Conservation (phyloP, 2,797 vertebrate genomes). For the Centroberyx gerrardi region DNA sequence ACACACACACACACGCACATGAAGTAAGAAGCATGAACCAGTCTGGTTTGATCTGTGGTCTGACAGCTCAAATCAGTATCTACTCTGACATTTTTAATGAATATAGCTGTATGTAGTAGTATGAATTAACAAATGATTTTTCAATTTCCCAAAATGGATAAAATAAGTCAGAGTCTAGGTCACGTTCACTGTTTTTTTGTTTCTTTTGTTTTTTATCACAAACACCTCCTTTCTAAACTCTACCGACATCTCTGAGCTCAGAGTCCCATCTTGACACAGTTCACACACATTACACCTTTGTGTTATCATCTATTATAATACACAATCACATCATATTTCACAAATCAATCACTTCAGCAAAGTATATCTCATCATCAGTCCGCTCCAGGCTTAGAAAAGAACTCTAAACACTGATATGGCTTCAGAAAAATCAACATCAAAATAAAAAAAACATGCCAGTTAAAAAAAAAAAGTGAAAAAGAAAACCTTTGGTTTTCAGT, state of each 20-base stretch:
- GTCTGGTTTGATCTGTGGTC: too few relatives aligned
- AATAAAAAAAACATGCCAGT: conserved; percentile 39
- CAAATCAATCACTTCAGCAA: conserved; percentile 30
- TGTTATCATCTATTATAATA: not conserved
- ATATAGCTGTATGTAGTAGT: too few relatives aligned
- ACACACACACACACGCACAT: not conserved
- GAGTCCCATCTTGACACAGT: conserved; percentile 29
- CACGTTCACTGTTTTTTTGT: too few relatives aligned
- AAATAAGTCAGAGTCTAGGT: too few relatives aligned
- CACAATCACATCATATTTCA: conserved; percentile 11
- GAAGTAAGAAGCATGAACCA: not conserved
- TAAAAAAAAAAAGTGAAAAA: conserved; percentile 18
- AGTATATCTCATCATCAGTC: conserved; percentile 9
- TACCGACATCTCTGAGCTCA: conserved; percentile 20
- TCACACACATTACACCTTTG: conserved; percentile 36
- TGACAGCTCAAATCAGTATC: too few relatives aligned
- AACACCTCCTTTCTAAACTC: too few relatives aligned
- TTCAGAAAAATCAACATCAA: conserved; percentile 58
- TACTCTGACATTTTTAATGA: too few relatives aligned
- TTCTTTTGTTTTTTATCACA: too few relatives aligned
- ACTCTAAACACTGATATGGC: conserved; percentile 60
- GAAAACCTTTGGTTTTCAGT: conserved; percentile 62
- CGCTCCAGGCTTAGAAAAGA: conserved; percentile 23
- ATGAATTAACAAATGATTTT: not conserved
- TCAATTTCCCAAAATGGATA: not conserved